Evolutionary conservation across 2,113 vertebrate genomes (phyloP), one percentile per base, ranked within the genome.

Genomic region (Clarias gariepinus): DNA sequence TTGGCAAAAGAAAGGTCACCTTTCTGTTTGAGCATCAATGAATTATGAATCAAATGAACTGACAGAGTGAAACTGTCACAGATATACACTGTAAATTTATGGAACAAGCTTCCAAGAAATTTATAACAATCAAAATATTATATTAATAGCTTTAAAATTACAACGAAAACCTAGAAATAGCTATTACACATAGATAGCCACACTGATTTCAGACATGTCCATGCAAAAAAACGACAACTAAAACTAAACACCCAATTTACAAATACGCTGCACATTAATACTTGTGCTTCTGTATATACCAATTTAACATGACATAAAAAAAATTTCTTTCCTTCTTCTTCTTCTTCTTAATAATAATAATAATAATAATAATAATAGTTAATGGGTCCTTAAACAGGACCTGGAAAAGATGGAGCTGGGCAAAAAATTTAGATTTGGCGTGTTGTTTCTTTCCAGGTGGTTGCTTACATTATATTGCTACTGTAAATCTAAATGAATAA

Each of bases 31-130:
- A 85, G 73, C 36, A 87, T 61, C 41, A 82, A 87, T 89, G 41
- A 81, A 87, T 84, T 74, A 88, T 87, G 87, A 90, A 84, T 81
- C 87, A 86, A 66, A 90, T 47, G 87, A 66, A 86, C 85, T 82
- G 86, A 84, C 81, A 88, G 47, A 82, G 55, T 58, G 76, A 73
- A 74, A 85, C 73, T 87, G 66, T 19, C 68, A 66, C 28, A 60
- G 21, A 76, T 41, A 82, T 33, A 55, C 73, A 25, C 36, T 87
- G 23, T 78, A n/a, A 73, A 63, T 79, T 84, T 41, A 41, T 84
- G 68, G 83, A 82, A 64, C 60, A 68, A 61, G 10, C 79, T 30
- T 85, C 23, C 30, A 53, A 71, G 28, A 57, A 81, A 71, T 71
- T 53, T 81, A 9, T 74, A 58, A 36, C 15, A 16, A 79, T 30